Evolutionary conservation across 2,888 invertebrate species (phyloP).

Genomic region (Aquatica leii): DNA sequence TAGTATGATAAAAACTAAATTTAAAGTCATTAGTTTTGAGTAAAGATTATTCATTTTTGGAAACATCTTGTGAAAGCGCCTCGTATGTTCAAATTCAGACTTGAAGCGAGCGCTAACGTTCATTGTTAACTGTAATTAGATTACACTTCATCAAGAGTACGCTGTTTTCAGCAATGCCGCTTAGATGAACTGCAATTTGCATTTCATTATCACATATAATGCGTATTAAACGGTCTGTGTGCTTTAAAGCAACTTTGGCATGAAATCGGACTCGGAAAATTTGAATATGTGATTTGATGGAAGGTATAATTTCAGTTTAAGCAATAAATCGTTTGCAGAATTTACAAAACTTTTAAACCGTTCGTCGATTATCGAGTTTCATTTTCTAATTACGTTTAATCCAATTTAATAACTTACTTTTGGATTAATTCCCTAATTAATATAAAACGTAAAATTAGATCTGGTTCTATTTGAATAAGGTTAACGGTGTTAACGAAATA

Average conservation of each 20-base stretch:
- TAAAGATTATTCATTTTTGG: slow-evolving; percentile 10
- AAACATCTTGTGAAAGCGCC: slow-evolving; percentile 35
- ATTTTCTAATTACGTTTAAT: background rate
- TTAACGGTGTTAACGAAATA: slow-evolving; percentile 18
- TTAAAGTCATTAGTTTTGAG: background rate
- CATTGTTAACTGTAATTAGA: slow-evolving; percentile 61
- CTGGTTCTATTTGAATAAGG: slow-evolving; percentile 3
- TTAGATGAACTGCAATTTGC: slow-evolving; percentile 62
- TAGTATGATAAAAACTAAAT: background rate
- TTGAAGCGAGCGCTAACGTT: slow-evolving; percentile 44
- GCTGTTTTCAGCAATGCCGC: slow-evolving; percentile 60
- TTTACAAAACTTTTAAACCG: slow-evolving; percentile 6
- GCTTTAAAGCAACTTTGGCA: slow-evolving; percentile 54
- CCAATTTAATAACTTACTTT: background rate
- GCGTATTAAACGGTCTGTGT: slow-evolving; percentile 58
- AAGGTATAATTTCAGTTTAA: slow-evolving; percentile 28
- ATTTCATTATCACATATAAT: slow-evolving; percentile 63
- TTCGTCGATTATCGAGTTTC: slow-evolving; percentile 9
- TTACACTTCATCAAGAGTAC: slow-evolving; percentile 62
- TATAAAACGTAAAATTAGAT: background rate
- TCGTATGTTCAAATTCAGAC: slow-evolving; percentile 26
- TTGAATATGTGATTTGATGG: slow-evolving; percentile 55
- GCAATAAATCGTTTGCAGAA: slow-evolving; percentile 29
- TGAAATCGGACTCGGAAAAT: slow-evolving; percentile 57
- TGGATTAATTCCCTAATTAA: too few relatives aligned